Evolutionary conservation across 2,888 invertebrate species (phyloP).

Genomic region (Flabesymbios commensalis): DNA sequence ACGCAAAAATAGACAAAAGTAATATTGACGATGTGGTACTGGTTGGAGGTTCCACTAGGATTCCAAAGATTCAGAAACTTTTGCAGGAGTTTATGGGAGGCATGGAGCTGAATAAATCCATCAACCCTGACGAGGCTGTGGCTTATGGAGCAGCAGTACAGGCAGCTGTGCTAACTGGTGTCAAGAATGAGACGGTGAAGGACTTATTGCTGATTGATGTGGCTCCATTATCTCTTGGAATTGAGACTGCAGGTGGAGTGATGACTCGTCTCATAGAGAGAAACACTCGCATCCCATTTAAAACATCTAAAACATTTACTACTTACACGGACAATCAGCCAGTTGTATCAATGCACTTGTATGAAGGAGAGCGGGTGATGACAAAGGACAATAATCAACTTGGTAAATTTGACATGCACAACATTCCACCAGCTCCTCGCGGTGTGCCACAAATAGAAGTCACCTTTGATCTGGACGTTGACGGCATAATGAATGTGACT

Average conservation of each 20-base stretch:
- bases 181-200: conserved; percentile 66
- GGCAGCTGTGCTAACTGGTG: conserved; percentile 67
- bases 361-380: conserved; percentile 93
- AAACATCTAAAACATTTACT: conserved; percentile 68
- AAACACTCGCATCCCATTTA: conserved; percentile 56
- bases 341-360: conserved; percentile 66
- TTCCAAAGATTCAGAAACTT: conserved; percentile 55
- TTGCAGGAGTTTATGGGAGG: conserved; percentile 61
- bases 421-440: conserved; percentile 53
- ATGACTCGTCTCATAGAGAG: conserved; percentile 49
- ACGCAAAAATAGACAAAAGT: conserved; percentile 78
- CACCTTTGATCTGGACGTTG: conserved; percentile 84
- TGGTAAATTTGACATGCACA: conserved; percentile 48
- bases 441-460: conserved; percentile 64
- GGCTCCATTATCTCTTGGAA: conserved; percentile 61
- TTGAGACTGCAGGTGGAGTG: conserved; percentile 66
- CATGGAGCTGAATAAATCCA: conserved; percentile 86
- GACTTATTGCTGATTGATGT: conserved; percentile 82
- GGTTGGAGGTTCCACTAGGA: conserved; percentile 69
- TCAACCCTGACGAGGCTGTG: conserved; percentile 48
- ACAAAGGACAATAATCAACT: conserved; percentile 83
- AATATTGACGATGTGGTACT: conserved; percentile 79
- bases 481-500: conserved; percentile 70
- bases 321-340: conserved; percentile 87
- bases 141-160: conserved; percentile 44